Evolutionary conservation across 2,113 vertebrate genomes (phyloP).

Genomic region (Tamias sibiricus): DNA sequence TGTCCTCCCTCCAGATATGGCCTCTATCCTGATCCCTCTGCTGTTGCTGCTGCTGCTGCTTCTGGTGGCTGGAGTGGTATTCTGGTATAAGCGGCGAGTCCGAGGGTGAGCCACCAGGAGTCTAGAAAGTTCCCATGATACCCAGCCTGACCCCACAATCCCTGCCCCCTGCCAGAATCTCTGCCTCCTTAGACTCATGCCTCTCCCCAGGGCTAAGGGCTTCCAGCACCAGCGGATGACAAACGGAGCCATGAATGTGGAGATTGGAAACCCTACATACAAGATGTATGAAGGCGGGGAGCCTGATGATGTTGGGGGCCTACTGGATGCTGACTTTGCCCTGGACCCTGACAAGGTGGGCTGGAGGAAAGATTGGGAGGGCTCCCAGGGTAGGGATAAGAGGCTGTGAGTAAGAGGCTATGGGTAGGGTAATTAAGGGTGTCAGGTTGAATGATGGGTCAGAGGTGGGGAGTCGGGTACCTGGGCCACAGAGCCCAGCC

Average conservation of each 20-base stretch:
- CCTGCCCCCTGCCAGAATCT: fast-evolving
- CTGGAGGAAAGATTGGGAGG: background rate
- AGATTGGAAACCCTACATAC: slow-evolving; percentile 98
- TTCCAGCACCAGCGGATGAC: slow-evolving; percentile 99
- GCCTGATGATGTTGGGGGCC: slow-evolving; percentile 93
- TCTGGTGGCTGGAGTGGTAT: slow-evolving; percentile 90
- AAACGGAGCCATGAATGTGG: slow-evolving; percentile 98
- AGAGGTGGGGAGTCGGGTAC: background rate
- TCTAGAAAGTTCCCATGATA: background rate
- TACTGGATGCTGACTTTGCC: slow-evolving; percentile 96
- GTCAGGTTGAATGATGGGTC: background rate
- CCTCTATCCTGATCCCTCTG: slow-evolving; percentile 93
- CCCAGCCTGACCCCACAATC: background rate
- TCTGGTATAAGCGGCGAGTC: slow-evolving; percentile 96
- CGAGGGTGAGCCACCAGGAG: slow-evolving; percentile 91
- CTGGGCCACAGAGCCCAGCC: fast-evolving
- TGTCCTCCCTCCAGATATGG: slow-evolving; percentile 83
- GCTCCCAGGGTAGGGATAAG: background rate
- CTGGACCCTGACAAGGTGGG: slow-evolving; percentile 97
- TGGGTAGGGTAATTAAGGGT: background rate
- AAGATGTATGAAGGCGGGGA: slow-evolving; percentile 99
- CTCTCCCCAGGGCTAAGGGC: slow-evolving; percentile 93
- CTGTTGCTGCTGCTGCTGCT: slow-evolving; percentile 91
- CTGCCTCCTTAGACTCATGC: background rate
- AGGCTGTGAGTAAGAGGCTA: fast-evolving